Percentiles rank a stretch among this genome's conserved stretches.
phyloP scores from a whole-genome alignment of 2,113 vertebrate genomes.

The Upupa epops region DNA sequence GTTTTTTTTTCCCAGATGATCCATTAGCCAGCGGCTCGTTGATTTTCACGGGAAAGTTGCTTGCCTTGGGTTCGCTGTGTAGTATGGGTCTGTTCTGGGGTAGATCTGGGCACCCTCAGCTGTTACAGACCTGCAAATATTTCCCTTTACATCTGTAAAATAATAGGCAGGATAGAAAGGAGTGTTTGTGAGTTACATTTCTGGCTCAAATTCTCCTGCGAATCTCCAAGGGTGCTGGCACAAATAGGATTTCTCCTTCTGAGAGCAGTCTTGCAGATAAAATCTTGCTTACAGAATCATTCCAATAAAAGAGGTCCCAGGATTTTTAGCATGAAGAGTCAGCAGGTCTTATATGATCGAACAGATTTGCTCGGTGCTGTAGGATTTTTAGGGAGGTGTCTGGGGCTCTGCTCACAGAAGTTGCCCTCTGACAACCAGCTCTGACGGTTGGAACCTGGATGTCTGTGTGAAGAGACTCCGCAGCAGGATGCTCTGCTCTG shows the following conservation, averaged over 20 bases:
- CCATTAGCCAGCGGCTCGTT: background rate
- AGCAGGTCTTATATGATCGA: background rate
- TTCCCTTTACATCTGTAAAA: background rate
- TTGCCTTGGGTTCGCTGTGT: background rate
- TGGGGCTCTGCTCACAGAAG: background rate
- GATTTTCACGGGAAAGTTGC: background rate
- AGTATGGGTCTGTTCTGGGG: background rate
- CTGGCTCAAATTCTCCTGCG: background rate
- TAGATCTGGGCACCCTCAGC: background rate
- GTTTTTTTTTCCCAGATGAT: background rate
- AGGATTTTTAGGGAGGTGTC: background rate
- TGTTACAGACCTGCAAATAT: background rate
- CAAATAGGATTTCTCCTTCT: background rate
- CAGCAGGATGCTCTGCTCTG: background rate
- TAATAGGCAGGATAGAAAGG: background rate
- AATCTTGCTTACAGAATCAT: background rate
- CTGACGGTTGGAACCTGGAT: background rate
- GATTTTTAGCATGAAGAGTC: background rate
- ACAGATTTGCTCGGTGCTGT: background rate
- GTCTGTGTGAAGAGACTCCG: background rate
- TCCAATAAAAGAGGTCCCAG: background rate
- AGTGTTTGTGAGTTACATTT: background rate
- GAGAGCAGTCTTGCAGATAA: background rate
- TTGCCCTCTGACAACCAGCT: background rate
- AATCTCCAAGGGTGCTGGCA: accelerated